Conservation (phyloP, 2,113 vertebrate species). For the Xenus cinereus region DNA sequence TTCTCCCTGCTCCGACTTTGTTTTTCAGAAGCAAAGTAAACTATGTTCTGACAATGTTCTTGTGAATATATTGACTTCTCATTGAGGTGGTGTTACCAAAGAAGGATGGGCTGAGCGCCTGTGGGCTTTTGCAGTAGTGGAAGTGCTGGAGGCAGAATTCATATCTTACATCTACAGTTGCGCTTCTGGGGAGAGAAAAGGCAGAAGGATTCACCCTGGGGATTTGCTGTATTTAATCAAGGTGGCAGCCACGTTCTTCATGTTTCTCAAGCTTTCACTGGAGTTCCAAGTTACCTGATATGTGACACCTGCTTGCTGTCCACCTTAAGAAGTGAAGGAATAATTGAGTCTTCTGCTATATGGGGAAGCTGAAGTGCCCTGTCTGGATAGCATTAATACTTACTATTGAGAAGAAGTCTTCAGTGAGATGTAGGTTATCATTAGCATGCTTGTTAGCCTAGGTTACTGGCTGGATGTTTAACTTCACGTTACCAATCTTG, state of each 20-base stretch:
- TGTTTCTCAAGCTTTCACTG: not conserved
- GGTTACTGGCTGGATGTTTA: not conserved
- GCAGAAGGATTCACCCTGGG: not conserved
- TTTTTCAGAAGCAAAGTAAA: not conserved
- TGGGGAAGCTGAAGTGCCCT: not conserved
- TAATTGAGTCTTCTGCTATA: not conserved
- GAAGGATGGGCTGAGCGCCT: not conserved
- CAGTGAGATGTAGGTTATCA: not conserved
- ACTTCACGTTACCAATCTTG: not conserved
- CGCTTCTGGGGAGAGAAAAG: not conserved
- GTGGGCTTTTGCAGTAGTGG: not conserved
- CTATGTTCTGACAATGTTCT: not conserved
- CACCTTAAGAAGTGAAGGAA: not conserved
- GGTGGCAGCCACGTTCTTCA: fast-evolving
- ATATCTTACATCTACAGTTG: not conserved
- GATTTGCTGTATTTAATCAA: not conserved
- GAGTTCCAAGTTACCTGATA: not conserved
- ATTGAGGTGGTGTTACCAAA: not conserved
- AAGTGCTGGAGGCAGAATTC: not conserved
- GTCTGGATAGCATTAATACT: not conserved
- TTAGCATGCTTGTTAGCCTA: not conserved
- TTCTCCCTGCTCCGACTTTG: not conserved
- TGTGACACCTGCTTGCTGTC: not conserved
- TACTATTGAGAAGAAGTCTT: not conserved
- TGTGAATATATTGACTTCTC: not conserved